Conservation (phyloP, 2,888 invertebrate genomes). For the Pristionchus arcanus region DNA sequence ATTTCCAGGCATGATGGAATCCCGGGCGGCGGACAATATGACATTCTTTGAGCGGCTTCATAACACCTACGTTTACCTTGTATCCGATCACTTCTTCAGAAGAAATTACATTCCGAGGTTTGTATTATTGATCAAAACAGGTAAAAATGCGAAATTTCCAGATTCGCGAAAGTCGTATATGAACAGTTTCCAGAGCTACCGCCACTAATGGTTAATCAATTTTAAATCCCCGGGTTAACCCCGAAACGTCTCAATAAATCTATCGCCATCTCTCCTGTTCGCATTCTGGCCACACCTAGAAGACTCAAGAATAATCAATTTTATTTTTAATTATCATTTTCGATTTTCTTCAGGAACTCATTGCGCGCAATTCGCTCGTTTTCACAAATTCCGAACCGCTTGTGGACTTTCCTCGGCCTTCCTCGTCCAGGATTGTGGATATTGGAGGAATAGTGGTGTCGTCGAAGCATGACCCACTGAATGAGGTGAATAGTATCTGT, state of each 20-base stretch:
- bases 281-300: no score
- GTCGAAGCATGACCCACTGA: not conserved
- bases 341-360: conserved; percentile 60
- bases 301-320: no score
- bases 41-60: conserved; percentile 4
- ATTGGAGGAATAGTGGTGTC: conserved; percentile 47
- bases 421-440: not conserved
- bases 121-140: not conserved
- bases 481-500: not conserved
- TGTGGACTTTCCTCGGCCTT: conserved; percentile 20
- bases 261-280: no score
- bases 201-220: not conserved
- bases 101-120: not conserved
- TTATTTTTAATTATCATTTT: no score
- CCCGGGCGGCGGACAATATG: not conserved
- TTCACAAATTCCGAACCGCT: conserved; percentile 36
- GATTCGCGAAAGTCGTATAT: not conserved
- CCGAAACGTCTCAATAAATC: no score
- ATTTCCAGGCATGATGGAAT: conserved; percentile 12
- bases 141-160: not conserved
- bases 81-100: not conserved
- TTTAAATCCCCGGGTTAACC: no score
- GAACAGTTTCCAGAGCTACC: not conserved
- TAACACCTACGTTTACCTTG: not conserved
- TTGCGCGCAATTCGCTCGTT: conserved; percentile 42